Evolutionary conservation across 2,888 invertebrate genomes (phyloP), one percentile per base, ranked within the genome.

Genomic region (Trachelus tabidus): DNA sequence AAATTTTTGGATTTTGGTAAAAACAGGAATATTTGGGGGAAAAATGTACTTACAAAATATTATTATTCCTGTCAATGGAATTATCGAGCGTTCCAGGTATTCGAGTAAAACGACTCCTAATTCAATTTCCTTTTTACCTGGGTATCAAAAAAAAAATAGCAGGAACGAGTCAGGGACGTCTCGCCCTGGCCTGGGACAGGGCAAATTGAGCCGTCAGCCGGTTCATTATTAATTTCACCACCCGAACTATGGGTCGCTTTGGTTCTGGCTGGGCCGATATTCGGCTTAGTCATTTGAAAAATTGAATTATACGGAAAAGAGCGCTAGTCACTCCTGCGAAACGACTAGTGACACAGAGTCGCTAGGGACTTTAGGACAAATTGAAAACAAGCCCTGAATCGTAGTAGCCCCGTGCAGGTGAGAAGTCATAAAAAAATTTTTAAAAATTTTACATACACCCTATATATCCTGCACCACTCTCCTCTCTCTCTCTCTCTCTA

Each of bases 231-330:
- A 79, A 79, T 79, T 79, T 79, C 69, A 76, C 76, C 76, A 79
- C 37, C 73, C 12, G 31, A 30, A 31, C 69, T 30, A 30, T 69
- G 69, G 69, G 69, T 77, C 31, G 31, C 71, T 33, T 15, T 15
- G 33, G 71, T n/a, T 71, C 37, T 68, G 74, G 76, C 69, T 79
- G 69, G 74, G 68, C 79, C 73, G 74, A 71, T 15, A 34, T 79
- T 79, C 69, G 71, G 78, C 76, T 80, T 82, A 81, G 79, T 83
- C 80, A 84, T 77, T 78, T 83, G 81, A 84, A 84, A 85, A 84
- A 85, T 85, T 82, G 82, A 84, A 75, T 81, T 80, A 75, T 78
- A 77, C 77, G 78, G 76, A 78, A 79, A 79, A 69, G 69, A 69
- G 69, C 30, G 69, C 69, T 69, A 69, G 69, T 69, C 69, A 69